Evolutionary conservation across 2,113 vertebrate species (phyloP).

Genomic region (Typhlomys cinereus): DNA sequence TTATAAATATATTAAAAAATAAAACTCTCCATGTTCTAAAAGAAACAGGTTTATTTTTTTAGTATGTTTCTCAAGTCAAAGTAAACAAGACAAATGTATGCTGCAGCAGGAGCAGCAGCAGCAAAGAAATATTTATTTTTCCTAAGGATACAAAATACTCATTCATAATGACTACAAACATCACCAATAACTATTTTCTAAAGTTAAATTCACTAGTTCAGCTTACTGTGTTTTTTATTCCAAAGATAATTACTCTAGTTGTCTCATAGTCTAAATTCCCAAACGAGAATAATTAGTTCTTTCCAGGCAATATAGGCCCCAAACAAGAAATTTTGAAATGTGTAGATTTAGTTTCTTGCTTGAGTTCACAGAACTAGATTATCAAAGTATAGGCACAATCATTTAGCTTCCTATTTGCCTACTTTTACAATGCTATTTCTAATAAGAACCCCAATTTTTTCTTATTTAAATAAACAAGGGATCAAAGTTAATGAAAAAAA

Average conservation of each 20-base stretch:
- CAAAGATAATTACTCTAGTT: not conserved
- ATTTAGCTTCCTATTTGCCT: not conserved
- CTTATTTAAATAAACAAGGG: not conserved
- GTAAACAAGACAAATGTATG: not conserved
- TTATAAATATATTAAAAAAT: no score
- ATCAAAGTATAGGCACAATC: not conserved
- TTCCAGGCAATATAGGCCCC: not conserved
- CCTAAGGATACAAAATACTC: not conserved
- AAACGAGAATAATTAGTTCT: not conserved
- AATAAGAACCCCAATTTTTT: not conserved
- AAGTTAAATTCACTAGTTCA: slow-evolving; percentile 18
- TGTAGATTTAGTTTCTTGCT: not conserved
- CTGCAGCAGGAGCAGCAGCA: no score
- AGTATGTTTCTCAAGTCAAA: not conserved
- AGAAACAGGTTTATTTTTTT: slow-evolving; percentile 7
- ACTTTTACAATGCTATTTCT: not conserved
- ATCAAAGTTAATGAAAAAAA: not conserved
- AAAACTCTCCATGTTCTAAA: no score
- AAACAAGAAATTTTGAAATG: not conserved
- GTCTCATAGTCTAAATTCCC: not conserved
- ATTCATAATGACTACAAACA: not conserved
- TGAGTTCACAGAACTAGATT: not conserved
- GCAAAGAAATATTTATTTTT: no score
- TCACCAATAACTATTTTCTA: not conserved
- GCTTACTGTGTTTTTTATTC: not conserved